These are phyloP conservation scores for Clamator glandarius DNA, from an alignment of 2,797 vertebrate species.

Conservation along the genomic window DNA sequence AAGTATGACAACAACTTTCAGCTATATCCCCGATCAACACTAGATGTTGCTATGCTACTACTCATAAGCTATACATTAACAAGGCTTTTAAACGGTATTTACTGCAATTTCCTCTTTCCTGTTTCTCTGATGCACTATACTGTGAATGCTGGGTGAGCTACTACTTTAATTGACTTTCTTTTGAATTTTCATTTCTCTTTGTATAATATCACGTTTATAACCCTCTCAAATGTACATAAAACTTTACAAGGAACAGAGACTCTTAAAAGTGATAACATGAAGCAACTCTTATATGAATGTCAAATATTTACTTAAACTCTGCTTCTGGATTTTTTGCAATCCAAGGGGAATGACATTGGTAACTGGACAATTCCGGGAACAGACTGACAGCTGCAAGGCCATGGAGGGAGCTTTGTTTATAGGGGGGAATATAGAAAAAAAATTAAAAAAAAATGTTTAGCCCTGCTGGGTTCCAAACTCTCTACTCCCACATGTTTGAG, in stretches of 20 bases:
- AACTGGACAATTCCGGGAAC: conserved; percentile 64
- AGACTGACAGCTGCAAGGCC: conserved; percentile 69
- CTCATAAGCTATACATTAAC: conserved; percentile 50
- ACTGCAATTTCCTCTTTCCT: conserved; percentile 36
- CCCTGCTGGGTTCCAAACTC: conserved; percentile 58
- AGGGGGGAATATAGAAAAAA: not conserved
- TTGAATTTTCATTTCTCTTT: not conserved
- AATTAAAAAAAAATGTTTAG: conserved; percentile 29
- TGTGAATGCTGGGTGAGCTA: not conserved
- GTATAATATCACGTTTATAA: not conserved
- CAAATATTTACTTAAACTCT: conserved; percentile 81
- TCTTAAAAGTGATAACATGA: conserved; percentile 1
- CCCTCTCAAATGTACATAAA: not conserved
- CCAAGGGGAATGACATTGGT: conserved; percentile 74
- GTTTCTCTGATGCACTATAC: not conserved
- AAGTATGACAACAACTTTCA: not conserved
- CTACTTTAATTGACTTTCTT: not conserved
- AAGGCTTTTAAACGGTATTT: not conserved
- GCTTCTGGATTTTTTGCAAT: conserved; percentile 70
- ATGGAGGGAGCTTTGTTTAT: conserved; percentile 74
- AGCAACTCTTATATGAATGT: conserved; percentile 50
- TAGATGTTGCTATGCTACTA: conserved; percentile 79
- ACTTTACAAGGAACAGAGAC: not conserved
- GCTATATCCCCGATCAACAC: conserved; percentile 70
- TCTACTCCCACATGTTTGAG: conserved; percentile 69